Evolutionary conservation across 2,113 vertebrate species (phyloP), one percentile per base, ranked within the genome.

Genomic region (Lates calcarifer): DNA sequence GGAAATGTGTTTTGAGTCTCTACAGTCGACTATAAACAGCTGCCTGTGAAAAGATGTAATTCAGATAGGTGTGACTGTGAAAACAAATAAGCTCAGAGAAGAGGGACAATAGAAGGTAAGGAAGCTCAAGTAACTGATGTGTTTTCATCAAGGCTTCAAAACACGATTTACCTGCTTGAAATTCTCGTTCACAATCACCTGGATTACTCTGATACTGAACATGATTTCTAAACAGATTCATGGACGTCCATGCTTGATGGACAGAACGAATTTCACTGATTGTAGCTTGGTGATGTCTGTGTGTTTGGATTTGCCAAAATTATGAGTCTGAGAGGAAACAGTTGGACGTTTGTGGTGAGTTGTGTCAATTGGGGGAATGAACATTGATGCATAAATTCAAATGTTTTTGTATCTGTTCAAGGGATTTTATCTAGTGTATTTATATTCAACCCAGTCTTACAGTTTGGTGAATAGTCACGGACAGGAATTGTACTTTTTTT

Each of bases 1-100:
- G 64, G 74, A 66, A 66, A 74, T 15, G 10, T 61, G 11, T 55
- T 63, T 53, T 62, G 56, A 71, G 2, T 69, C 77, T 65, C 37
- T 18, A 58, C 29, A 79, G 67, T 28, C 3, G 37, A 41, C 55
- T 31, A 31, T 26, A 28, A 1, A 2, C 56, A 74, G 31, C 35
- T 5, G 35, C 35, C 64, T 29, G 12, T 75, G 31, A 64, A 43
- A 60, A 53, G 45, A 77, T 65, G 24, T 41, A 37, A 83, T 56
- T 29, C 20, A 80, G 69, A 41, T 35, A 29, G 24, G 26, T 74
- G 33, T 68, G 62, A 64, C n/a, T 73, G 41, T 60, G 29, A 74
- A 70, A 77, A n/a, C 5, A 60, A 68, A 56, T 58, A 61, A 85
- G 14, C 26, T 28, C 15, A 31, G 18, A 65, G 28, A 22, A 39